Evolutionary conservation across 2,113 vertebrate genomes (phyloP).

Genomic region (Clinocottus analis): DNA sequence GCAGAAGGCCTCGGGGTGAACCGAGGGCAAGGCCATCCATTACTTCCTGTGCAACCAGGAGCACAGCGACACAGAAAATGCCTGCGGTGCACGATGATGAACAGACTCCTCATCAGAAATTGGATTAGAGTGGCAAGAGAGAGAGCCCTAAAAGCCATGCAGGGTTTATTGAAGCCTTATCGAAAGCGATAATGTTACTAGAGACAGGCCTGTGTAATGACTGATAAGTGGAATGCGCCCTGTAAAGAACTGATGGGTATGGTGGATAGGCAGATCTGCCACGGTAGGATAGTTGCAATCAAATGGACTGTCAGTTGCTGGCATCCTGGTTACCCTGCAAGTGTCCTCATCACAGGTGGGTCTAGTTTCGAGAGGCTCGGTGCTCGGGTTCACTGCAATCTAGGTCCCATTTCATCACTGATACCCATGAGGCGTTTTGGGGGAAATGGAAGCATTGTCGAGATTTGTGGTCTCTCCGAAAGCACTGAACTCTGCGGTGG

Average conservation of each 20-base stretch:
- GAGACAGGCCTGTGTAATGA: slow-evolving; percentile 76
- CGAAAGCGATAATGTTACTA: slow-evolving; percentile 83
- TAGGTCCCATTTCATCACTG: slow-evolving; percentile 60
- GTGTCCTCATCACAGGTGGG: slow-evolving; percentile 62
- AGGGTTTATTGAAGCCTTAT: slow-evolving; percentile 82
- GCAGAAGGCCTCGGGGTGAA: slow-evolving; percentile 61
- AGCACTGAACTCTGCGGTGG: slow-evolving; percentile 17
- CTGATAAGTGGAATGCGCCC: slow-evolving; percentile 68
- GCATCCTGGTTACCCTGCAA: slow-evolving; percentile 42
- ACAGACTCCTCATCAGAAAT: slow-evolving; percentile 79
- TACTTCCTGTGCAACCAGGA: slow-evolving; percentile 69
- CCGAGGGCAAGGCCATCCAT: slow-evolving; percentile 72
- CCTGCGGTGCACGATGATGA: slow-evolving; percentile 76
- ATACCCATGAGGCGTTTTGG: slow-evolving; percentile 59
- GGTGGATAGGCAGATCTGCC: slow-evolving; percentile 61
- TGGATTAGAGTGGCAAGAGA: slow-evolving; percentile 82
- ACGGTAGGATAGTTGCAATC: slow-evolving; percentile 44
- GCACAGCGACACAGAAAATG: slow-evolving; percentile 65
- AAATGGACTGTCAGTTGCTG: slow-evolving; percentile 48
- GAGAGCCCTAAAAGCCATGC: slow-evolving; percentile 79
- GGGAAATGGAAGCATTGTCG: slow-evolving; percentile 29
- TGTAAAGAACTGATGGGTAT: slow-evolving; percentile 66
- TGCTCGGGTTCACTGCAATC: slow-evolving; percentile 58
- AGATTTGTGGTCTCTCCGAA: slow-evolving; percentile 39
- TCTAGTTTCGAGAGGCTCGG: slow-evolving; percentile 33